Conservation (phyloP, 2,113 vertebrate species). For the Pseudonaja textilis region DNA sequence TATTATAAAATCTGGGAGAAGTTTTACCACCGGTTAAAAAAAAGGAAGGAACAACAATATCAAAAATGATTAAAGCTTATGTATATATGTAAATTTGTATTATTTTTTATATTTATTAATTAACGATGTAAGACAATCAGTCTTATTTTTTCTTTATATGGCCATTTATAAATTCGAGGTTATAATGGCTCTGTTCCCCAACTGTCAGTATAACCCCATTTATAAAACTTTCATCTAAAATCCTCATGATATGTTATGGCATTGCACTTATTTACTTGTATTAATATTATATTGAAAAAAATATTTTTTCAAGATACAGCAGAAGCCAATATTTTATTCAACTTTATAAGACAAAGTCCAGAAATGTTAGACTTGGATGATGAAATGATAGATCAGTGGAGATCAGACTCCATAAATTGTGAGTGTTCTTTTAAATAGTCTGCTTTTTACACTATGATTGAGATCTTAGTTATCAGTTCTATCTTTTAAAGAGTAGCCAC, state of each 20-base stretch:
- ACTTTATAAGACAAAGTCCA: constrained; percentile 78
- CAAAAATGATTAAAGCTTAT: no score
- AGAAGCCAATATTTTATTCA: constrained; percentile 85
- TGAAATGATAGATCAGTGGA: constrained; percentile 64
- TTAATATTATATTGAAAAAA: constrained; percentile 30
- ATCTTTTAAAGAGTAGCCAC: not conserved
- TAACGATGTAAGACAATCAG: no score
- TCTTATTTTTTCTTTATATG: not conserved
- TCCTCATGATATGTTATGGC: not conserved
- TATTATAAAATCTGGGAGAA: no score
- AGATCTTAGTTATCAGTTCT: not conserved
- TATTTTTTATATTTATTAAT: no score
- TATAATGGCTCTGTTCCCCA: not conserved
- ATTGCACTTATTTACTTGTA: not conserved
- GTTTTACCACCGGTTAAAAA: no score
- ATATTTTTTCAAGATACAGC: constrained; percentile 78
- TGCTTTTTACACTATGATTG: not conserved
- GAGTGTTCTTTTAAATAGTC: constrained; percentile 49
- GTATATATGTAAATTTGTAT: no score
- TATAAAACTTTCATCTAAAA: not conserved
- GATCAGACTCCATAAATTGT: constrained; percentile 77
- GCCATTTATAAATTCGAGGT: not conserved
- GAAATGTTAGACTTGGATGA: constrained; percentile 73
- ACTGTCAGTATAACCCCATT: not conserved
- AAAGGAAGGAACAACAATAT: no score